Conservation (phyloP, 2,797 vertebrate species). For the Melanotaenia boesemani region DNA sequence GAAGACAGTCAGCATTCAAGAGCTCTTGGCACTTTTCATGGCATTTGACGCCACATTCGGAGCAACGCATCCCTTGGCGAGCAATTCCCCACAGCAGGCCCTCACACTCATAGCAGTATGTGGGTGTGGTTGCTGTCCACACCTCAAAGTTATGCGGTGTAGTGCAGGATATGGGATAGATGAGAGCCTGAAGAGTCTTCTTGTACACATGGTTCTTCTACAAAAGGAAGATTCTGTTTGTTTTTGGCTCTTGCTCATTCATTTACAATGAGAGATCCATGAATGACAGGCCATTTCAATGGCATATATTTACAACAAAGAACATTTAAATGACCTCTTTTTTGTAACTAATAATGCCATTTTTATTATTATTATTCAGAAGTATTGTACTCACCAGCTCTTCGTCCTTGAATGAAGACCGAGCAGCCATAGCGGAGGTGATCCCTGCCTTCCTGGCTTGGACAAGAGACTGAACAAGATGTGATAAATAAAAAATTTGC, state of each 20-base stretch:
- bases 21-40: conserved; percentile 99
- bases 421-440: conserved; percentile 94
- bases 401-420: conserved; percentile 97
- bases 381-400: conserved; percentile 90
- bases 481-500: conserved; percentile 24
- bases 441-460: conserved; percentile 98
- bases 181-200: conserved; percentile 98
- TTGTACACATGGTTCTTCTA: conserved; percentile 99
- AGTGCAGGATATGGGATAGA: conserved; percentile 98
- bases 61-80: conserved; percentile 97
- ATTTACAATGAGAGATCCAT: neutral
- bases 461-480: conserved; percentile 89
- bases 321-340: neutral
- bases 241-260: neutral
- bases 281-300: neutral
- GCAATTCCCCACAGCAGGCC: conserved; percentile 98
- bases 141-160: conserved; percentile 98
- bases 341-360: too few relatives aligned
- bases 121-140: conserved; percentile 97
- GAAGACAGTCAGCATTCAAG: conserved; percentile 97
- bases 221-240: conserved; percentile 6
- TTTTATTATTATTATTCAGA: neutral
- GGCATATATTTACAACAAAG: neutral
- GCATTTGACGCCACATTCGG: conserved; percentile 96
- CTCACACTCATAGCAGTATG: conserved; percentile 99